Base-by-base conservation (phyloP, 1,140 invertebrate species). In the Cydia amplana region DNA sequence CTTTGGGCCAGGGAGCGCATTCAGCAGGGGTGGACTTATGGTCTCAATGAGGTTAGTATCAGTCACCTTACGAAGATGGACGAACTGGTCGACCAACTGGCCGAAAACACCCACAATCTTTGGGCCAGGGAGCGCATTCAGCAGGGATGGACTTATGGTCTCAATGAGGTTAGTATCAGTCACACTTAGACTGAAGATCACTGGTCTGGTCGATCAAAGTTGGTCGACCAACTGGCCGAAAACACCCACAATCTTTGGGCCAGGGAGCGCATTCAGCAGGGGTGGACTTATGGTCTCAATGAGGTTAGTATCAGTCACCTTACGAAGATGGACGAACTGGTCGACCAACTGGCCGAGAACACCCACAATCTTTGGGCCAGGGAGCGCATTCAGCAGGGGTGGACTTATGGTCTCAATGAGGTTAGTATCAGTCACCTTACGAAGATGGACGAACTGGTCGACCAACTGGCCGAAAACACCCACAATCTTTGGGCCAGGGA, bases 191-290 rank as follows among this genome's bases (percentile, higher is more conserved):
- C 25, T 3, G 25, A 25, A 25, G 25, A 25, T 25, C n/a, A n/a
- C n/a, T n/a, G n/a, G n/a, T n/a, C n/a, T n/a, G n/a, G n/a, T n/a
- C n/a, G n/a, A n/a, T n/a, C n/a, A n/a, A n/a, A n/a, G n/a, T n/a
- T 28, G 28, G 28, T 28, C 28, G 28, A 28, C 28, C 28, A 28
- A 4, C 89, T 99, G 23, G 99, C 99, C 0, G 98, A 99, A 91
- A 99, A 99, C 89, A 99, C 99, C 0, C 99, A 99, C 91, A 99
- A 99, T 91, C 95, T 99, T 4, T 99, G 99, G 99, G 98, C 99
- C 0, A 97, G 98, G 77, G 99, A 99, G 89, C 94, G 99, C 65
- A 99, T 99, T 75, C 97, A 98, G 82, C 98, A 99, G 88, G 98
- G 97, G 9, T 99, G 99, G 99, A 99, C 99, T 0, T 99, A 99